Evolutionary conservation across 2,113 vertebrate genomes (phyloP), one percentile per base, ranked within the genome.

Genomic region (Aramus guarauna): DNA sequence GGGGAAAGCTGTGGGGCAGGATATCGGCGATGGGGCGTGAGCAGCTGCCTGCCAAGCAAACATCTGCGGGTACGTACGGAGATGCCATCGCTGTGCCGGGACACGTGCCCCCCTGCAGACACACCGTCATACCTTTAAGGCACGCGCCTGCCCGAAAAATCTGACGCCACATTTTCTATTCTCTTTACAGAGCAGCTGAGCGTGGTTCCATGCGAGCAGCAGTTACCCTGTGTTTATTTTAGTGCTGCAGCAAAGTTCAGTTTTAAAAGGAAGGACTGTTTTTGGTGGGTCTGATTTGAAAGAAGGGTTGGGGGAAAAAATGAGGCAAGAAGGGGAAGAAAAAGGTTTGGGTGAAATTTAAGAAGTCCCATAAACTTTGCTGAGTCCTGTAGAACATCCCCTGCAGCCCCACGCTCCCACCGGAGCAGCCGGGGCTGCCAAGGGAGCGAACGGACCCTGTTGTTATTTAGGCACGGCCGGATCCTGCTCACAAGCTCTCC

Each of bases 51-150:
- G 68, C 80, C 43, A 41, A 67, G 66, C 60, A 12, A 79, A 52
- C 45, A 8, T n/a, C n/a, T n/a, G 36, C 0, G 6, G 37, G 48
- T 24, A 17, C 2, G 2, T 2, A 30, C 1, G 1, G 68, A 13
- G 26, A 7, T 8, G 1, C 68, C 37, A 5, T 7, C 18, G 56
- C 7, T 10, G 3, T 5, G 39, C 39, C n/a, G 3, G n/a, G 34
- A 19, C 27, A 32, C 41, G 32, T n/a, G 36, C 17, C 71, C 76
- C 66, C 20, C 36, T 62, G 53, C 69, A 71, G 39, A 39, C 59
- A 45, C 30, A 5, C 27, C 32, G 18, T 5, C 16, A 6, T 7
- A 36, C 29, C 59, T 9, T 6, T 5, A 8, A 60, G 53, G 59
- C 58, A 56, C 3, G 0, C 2, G 24, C 16, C 37, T 32, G 74